Percentiles rank a stretch among this genome's conserved stretches.
Conservation (phyloP, 2,113 vertebrate species). For the Sylvicapra grimmia region DNA sequence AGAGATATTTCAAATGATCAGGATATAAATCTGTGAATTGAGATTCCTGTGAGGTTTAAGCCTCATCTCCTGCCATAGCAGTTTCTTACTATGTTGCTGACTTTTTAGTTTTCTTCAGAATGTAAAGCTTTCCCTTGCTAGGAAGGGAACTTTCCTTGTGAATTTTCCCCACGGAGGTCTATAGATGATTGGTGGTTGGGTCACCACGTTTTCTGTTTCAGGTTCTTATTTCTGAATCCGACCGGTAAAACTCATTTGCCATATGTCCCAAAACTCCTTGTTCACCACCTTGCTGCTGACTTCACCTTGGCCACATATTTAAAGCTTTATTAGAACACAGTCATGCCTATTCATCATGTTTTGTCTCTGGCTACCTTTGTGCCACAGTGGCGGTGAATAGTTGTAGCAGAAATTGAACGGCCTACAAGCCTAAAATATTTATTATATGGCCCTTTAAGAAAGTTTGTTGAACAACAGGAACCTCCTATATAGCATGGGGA, state of each 20-base stretch:
- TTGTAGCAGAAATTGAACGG: background rate
- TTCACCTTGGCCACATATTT: background rate
- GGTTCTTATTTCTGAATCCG: background rate
- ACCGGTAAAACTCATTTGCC: background rate
- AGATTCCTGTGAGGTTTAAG: slow-evolving; percentile 16
- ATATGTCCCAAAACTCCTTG: background rate
- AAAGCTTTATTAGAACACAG: background rate
- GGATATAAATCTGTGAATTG: slow-evolving; percentile 86
- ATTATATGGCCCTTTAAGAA: background rate
- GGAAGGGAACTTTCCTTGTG: background rate
- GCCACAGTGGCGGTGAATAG: background rate
- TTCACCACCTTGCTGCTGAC: background rate
- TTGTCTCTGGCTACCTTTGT: background rate
- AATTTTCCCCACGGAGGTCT: background rate
- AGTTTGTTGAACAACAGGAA: background rate
- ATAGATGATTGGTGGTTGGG: background rate
- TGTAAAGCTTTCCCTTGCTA: slow-evolving; percentile 86
- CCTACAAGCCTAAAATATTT: background rate
- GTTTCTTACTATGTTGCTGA: slow-evolving; percentile 86
- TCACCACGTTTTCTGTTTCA: background rate
- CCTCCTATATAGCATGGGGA: background rate
- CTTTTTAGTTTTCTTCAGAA: slow-evolving; percentile 88
- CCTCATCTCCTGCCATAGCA: slow-evolving; percentile 80
- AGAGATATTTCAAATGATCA: slow-evolving; percentile 93
- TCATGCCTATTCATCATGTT: background rate